Base-by-base conservation (phyloP, 2,888 invertebrate genomes). In the Dimorphilus gyrociliatus region DNA sequence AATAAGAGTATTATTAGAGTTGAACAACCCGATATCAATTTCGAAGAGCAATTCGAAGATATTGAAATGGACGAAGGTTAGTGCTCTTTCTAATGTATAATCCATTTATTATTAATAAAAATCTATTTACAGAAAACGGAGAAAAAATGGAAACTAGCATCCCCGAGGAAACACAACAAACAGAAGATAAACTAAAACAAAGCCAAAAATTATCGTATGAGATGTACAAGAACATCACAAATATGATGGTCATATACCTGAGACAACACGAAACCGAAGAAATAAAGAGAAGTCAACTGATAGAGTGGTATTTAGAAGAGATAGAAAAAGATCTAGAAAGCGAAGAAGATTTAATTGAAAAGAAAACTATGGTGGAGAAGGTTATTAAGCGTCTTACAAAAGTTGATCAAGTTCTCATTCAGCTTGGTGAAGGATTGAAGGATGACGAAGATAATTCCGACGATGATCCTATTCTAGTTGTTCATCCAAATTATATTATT, bases 1-100 rank as follows among this genome's bases (percentile, higher is more conserved):
- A 92, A 88, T 63, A 90, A 90, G 53, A 90, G 90, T 0, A 90
- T 94, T 40, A 85, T 94, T 43, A 73, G 92, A 23, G 90, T 97
- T 13, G 94, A 94, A 51, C 90, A 92, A 51, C 92, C 94, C 0
- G 94, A 97, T 55, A 84, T 97, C 30, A 78, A 85, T 55, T 66
- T 94, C 38, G 82, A 82, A 30, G 84, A 82, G 36, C 81, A 81
- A 8, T 35, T 36, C 19, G 37, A 31, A 4, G 25, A 15, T 7
- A 13, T 3, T 3, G 19, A 30, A n/a, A n/a, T n/a, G n/a, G n/a
- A n/a, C n/a, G n/a, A n/a, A n/a, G n/a, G n/a, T n/a, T n/a, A n/a
- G n/a, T n/a, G n/a, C n/a, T n/a, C n/a, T n/a, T n/a, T n/a, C n/a
- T n/a, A n/a, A n/a, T n/a, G n/a, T n/a, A n/a, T n/a, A 21, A 21